Conservation (phyloP, 37 sponge, comb jelly and placozoan genomes). For the Corticium candelabrum region DNA sequence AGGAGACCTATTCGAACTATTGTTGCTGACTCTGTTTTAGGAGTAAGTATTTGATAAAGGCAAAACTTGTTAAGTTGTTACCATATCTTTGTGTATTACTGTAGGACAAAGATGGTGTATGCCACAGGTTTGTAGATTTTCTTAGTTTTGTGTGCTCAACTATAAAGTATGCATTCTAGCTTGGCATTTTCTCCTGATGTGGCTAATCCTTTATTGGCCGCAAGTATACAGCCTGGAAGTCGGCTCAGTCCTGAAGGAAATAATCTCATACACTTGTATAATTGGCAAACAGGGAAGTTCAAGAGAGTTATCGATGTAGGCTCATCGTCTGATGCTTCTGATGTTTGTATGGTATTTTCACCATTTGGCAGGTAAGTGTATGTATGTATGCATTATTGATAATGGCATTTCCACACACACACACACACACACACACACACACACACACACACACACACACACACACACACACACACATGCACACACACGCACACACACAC, state of each 20-base stretch:
- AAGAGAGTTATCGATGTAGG: not conserved
- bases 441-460: too few species aligned
- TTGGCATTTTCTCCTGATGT: not conserved
- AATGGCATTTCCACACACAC: too few species aligned
- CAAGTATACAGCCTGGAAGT: not conserved
- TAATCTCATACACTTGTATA: not conserved
- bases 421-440: too few species aligned
- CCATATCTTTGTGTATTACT: too few species aligned
- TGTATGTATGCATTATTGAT: too few species aligned
- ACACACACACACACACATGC: too few species aligned
- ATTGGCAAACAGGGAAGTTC: not conserved
- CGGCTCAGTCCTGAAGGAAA: not conserved
- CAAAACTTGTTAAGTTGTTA: not conserved
- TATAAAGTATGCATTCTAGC: not conserved
- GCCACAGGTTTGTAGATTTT: not conserved
- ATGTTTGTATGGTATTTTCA: not conserved
- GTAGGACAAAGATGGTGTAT: not conserved
- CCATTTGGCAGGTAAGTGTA: not conserved
- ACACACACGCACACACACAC: too few species aligned
- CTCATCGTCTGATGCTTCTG: not conserved
- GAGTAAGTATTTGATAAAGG: not conserved
- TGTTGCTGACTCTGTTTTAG: not conserved
- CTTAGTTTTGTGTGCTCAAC: not conserved
- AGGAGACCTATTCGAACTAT: not conserved
- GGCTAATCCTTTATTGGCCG: not conserved